Conservation (phyloP, 2,113 vertebrate genomes). For the Hypanus sabinus region DNA sequence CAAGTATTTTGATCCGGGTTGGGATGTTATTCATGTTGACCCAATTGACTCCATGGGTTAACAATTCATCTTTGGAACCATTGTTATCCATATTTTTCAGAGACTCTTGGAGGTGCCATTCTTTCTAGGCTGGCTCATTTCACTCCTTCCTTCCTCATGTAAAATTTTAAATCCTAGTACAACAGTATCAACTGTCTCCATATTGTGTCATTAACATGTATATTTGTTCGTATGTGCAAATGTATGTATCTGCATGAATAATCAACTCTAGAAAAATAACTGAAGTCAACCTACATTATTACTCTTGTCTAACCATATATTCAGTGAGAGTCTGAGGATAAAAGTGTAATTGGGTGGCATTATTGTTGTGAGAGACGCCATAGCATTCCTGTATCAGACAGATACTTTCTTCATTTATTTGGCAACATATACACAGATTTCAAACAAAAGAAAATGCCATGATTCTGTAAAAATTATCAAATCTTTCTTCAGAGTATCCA, state of each 20-base stretch:
- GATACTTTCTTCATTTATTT: neutral
- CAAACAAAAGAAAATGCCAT: neutral
- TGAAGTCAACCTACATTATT: neutral
- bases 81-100: neutral
- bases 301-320: neutral
- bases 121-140: neutral
- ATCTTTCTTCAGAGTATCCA: constrained; percentile 21
- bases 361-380: constrained; percentile 5
- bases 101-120: neutral
- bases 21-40: constrained; percentile 14
- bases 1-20: neutral
- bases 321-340: neutral
- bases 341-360: neutral
- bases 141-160: neutral
- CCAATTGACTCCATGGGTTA: neutral
- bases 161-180: neutral
- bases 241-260: constrained; percentile 30
- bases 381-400: neutral
- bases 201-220: constrained; percentile 29
- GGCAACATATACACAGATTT: neutral
- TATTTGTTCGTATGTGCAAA: constrained; percentile 1
- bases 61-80: neutral
- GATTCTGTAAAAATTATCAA: constrained; percentile 18
- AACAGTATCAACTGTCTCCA: neutral
- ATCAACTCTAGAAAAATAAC: constrained; percentile 16